Base-by-base conservation (phyloP, 1,140 invertebrate genomes). In the Diorhabda sublineata region DNA sequence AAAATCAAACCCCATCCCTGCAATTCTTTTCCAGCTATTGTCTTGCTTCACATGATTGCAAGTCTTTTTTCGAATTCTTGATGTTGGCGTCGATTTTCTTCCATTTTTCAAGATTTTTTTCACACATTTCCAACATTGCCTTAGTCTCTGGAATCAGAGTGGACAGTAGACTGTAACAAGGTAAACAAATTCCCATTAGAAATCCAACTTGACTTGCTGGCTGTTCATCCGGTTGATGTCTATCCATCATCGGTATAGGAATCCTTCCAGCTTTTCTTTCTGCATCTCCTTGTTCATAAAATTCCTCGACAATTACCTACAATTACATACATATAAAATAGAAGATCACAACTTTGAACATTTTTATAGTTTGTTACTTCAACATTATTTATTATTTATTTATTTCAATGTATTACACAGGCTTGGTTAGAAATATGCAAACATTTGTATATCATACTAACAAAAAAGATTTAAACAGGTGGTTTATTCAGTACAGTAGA, bases 221-320 rank as follows among this genome's bases (percentile, higher is more conserved):
- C 75, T 94, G 87, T 76, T 92, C 86, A 64, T 92, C 84, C 3
- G 87, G 85, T 75, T 90, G 88, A 58, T 85, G 82, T 68, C 92
- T 81, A 76, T 95, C 92, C 92, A 95, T 94, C 90, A 94, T 93
- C 2, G 91, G 86, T 68, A 93, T 89, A 0, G 92, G 92, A 44
- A 80, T 83, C 65, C 86, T 84, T 2, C 92, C 92, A 58, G 86
- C 85, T 7, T 83, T 83, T 70, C 86, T 84, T 78, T 94, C 92
- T 45, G 88, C 88, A 78, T 94, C 92, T 44, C 84, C 91, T 82
- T 94, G 91, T 72, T 90, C 87, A 81, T 93, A 94, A 81, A 95
- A 95, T 78, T 95, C 92, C 77, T 94, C 90, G 81, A 94, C 93
- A 70, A 95, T 93, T 4, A 91, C 90, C 56, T 68, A 42, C 41